Evolutionary conservation across 2,888 invertebrate genomes (phyloP).

Genomic region (Diplazon laetatorius): DNA sequence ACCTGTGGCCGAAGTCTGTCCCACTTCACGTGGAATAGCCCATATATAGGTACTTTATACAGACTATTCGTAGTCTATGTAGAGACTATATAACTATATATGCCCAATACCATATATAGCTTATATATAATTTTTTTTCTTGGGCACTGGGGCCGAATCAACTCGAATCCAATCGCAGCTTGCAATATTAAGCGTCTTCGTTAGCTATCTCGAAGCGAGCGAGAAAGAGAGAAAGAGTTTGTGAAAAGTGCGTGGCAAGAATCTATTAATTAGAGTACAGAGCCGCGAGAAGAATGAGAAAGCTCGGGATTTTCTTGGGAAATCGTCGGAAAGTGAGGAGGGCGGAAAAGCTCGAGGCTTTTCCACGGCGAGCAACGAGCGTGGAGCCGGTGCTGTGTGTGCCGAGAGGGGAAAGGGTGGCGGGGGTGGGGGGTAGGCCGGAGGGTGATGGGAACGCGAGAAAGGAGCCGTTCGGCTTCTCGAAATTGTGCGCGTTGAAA

Average conservation of each 20-base stretch:
- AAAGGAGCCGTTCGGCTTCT: constrained; percentile 45
- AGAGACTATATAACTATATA: too few species aligned
- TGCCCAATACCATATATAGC: too few species aligned
- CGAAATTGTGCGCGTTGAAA: constrained; percentile 81
- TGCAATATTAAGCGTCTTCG: constrained; percentile 20
- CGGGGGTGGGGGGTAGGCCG: too few species aligned
- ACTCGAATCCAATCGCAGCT: background rate
- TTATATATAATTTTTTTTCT: too few species aligned
- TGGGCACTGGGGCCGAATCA: too few species aligned
- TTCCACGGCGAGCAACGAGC: constrained; percentile 9
- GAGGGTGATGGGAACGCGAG: constrained; percentile 44
- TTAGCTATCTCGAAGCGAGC: too few species aligned
- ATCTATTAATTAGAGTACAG: constrained; percentile 61
- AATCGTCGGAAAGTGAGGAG: constrained; percentile 31
- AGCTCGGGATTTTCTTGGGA: constrained; percentile 7
- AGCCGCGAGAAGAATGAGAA: constrained; percentile 21
- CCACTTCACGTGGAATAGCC: too few species aligned
- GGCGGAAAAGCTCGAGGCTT: constrained; percentile 27
- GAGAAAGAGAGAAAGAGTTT: constrained; percentile 40
- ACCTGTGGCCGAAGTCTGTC: too few species aligned
- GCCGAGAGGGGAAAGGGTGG: too few species aligned
- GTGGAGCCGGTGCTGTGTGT: background rate
- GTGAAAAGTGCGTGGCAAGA: constrained; percentile 62
- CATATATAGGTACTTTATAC: too few species aligned
- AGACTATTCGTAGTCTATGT: too few species aligned